Percentiles rank a stretch among this genome's conserved stretches.
phyloP scores from a whole-genome alignment of 2,113 vertebrate genomes.

The Euleptes europaea region DNA sequence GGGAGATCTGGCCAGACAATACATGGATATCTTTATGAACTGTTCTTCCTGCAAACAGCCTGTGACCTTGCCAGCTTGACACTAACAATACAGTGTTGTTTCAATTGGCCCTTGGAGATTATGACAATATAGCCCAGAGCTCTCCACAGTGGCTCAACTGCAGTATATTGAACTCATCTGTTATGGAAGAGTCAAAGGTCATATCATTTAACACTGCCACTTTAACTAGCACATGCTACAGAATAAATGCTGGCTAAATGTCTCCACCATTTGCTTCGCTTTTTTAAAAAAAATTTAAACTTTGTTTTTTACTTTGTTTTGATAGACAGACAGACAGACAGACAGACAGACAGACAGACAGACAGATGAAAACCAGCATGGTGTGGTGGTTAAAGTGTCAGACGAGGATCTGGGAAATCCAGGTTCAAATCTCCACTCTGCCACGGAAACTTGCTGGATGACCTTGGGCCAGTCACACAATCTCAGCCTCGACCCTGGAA shows the following conservation, averaged over 20 bases:
- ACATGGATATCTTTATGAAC: conserved; percentile 58
- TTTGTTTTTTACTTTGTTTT: no score
- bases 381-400: no score
- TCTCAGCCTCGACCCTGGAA: no score
- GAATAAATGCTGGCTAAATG: conserved; percentile 20
- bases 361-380: no score
- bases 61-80: conserved; percentile 59
- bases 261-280: conserved; percentile 46
- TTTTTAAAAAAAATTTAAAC: no score
- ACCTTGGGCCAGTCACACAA: no score
- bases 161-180: conserved; percentile 18
- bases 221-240: conserved; percentile 21
- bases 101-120: conserved; percentile 51
- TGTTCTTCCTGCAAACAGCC: conserved; percentile 54
- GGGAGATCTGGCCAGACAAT: conserved; percentile 45
- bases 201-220: conserved; percentile 44
- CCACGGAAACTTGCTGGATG: no score
- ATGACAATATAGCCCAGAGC: conserved; percentile 54
- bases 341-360: no score
- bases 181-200: conserved; percentile 35
- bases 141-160: conserved; percentile 50
- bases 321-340: conserved; percentile 10
- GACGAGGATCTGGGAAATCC: no score
- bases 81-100: conserved; percentile 15
- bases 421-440: no score